Evolutionary conservation across 2,888 invertebrate genomes (phyloP), one percentile per base, ranked within the genome.

Genomic region (Lepetodrilus schrolli): DNA sequence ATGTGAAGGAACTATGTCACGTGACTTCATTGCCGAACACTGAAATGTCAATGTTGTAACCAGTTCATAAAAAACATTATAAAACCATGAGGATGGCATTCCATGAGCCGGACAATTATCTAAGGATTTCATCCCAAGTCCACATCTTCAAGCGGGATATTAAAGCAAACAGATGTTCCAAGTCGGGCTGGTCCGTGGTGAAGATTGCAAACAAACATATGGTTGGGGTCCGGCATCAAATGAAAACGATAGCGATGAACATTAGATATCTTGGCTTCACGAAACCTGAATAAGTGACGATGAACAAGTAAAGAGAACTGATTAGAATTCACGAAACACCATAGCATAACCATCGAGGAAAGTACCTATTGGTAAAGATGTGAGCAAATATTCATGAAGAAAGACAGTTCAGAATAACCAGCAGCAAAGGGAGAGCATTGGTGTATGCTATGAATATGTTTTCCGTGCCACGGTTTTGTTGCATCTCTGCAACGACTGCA

Each of bases 181-280:
- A 58, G 58, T 58, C 58, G 58, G 58, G 34, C 34, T 58, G 23
- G 26, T 30, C 30, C 58, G 58, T 58, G 30, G 34, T 34, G 30
- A n/a, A 10, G 58, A 26, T 23, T 17, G 58, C 34, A 58, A 58
- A 58, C 58, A 58, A 58, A 58, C 58, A 58, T 58, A 58, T 34
- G 58, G 58, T 58, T 58, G 17, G 30, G 30, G 30, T 34, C 34
- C 30, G 17, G 30, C 26, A 58, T 58, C 58, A 58, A 30, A 58
- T 58, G 58, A 26, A 58, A 58, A 58, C 58, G 58, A 58, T 58
- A 58, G 58, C 34, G 34, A 58, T 58, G 58, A 58, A 13, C n/a
- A 43, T 43, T 43, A 17, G 43, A 43, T 34, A 58, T 17, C 34
- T 34, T 7, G 34, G 26, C 58, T 4, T 34, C 7, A 21, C 30